Evolutionary conservation across 2,113 vertebrate species (phyloP), one percentile per base, ranked within the genome.

Genomic region (Cranoglanis bouderius): DNA sequence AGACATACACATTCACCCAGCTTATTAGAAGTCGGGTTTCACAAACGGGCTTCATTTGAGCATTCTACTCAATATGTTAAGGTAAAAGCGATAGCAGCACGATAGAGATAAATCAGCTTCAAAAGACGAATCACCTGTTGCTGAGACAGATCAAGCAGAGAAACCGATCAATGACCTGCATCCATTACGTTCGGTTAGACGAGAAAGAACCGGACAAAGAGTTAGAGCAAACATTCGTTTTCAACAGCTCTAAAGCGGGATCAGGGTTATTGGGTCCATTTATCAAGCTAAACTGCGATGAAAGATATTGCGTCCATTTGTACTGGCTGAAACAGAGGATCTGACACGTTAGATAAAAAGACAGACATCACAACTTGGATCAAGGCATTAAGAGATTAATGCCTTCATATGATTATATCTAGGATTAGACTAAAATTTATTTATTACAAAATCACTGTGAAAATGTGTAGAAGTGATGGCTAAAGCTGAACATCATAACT

Each of bases 221-320:
- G 32, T 72, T 43, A 46, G 86, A 55, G 72, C 63, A 86, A 65
- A 78, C 81, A 88, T 89, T 87, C 1, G 57, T 90, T 91, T 85
- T 43, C 35, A 82, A 86, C 16, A n/a, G 83, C 72, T 89, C 65
- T 18, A 86, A 88, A 89, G 80, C 21, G 61, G 46, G 51, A 86
- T 26, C 29, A 51, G 65, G 72, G 85, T 90, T 91, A 91, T 92
- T 91, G 89, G 88, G 86, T 75, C 86, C 70, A 92, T 92, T 84
- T 87, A 89, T 92, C 87, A 91, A 49, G 51, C 32, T 80, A 85
- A 87, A 90, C 85, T 85, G 72, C 85, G 90, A 85, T 74, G 43
- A 85, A 82, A 81, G 89, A 90, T 91, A 90, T 92, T 86, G 84
- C 74, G 38, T 85, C 85, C 74, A 90, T 90, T 89, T 63, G 49